Percentiles rank a stretch among this genome's conserved stretches.
phyloP scores from a whole-genome alignment of 92 coral and sea anemone species.

The Hydrozoanthus gracilis region DNA sequence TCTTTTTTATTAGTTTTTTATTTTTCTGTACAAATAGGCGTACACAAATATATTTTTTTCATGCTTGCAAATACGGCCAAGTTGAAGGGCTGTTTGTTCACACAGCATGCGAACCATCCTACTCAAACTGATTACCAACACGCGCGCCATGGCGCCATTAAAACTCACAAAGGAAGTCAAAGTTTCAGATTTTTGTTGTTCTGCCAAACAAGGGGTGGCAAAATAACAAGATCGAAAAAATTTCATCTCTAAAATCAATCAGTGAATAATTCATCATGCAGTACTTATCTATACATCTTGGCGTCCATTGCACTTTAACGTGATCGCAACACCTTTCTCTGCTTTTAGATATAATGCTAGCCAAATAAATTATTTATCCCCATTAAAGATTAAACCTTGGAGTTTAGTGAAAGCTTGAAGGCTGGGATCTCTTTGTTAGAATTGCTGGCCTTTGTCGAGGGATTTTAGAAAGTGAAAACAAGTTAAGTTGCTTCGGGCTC shows the following conservation, averaged over 20 bases:
- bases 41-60: too few relatives aligned
- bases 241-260: neutral
- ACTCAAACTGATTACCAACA: too few relatives aligned
- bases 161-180: neutral
- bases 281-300: neutral
- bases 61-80: too few relatives aligned
- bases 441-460: neutral
- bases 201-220: neutral
- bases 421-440: neutral
- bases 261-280: neutral
- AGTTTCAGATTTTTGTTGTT: neutral
- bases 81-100: too few relatives aligned
- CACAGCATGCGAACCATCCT: too few relatives aligned
- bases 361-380: neutral
- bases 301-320: neutral
- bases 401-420: neutral
- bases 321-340: neutral
- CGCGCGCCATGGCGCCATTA: too few relatives aligned
- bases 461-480: too few relatives aligned
- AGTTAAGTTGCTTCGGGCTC: too few relatives aligned
- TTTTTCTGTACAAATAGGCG: too few relatives aligned
- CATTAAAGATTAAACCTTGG: neutral
- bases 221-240: neutral
- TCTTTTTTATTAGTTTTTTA: too few relatives aligned
- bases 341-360: neutral